Evolutionary conservation across 1,140 invertebrate species (phyloP).

Genomic region (Drusus annulatus): DNA sequence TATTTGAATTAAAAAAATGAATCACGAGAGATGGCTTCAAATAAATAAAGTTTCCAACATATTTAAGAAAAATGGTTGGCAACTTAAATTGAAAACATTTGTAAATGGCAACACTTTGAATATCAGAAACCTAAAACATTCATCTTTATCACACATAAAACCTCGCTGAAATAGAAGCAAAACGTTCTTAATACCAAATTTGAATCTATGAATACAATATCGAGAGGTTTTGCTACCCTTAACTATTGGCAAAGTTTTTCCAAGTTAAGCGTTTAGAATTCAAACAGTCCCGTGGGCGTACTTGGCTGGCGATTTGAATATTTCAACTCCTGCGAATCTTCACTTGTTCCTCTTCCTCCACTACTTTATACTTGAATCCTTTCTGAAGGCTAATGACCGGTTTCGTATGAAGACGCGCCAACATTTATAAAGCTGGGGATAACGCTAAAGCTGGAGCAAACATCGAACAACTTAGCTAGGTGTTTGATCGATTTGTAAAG

Average conservation of each 20-base stretch:
- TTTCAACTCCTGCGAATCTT: constrained; percentile 29
- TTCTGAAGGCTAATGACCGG: constrained; percentile 52
- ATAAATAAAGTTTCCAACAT: too few species aligned
- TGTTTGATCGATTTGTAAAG: too few species aligned
- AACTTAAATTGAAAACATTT: too few species aligned
- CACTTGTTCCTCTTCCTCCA: not conserved
- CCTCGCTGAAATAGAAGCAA: not conserved
- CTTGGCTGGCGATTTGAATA: constrained; percentile 52
- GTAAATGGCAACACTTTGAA: not conserved
- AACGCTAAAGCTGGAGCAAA: not conserved
- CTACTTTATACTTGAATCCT: constrained; percentile 39
- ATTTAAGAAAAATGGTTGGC: too few species aligned
- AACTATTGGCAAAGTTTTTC: constrained; percentile 46
- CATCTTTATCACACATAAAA: constrained; percentile 12
- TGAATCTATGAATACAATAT: constrained; percentile 55
- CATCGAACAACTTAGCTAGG: too few species aligned
- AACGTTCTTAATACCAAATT: constrained; percentile 50
- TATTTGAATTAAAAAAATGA: too few species aligned
- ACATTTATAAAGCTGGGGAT: not conserved
- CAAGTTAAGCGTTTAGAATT: constrained; percentile 54
- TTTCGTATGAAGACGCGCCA: constrained; percentile 47
- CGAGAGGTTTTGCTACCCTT: constrained; percentile 29
- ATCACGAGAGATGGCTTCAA: too few species aligned
- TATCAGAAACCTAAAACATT: constrained; percentile 10
- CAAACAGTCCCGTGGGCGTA: constrained; percentile 48